Conservation (phyloP, 2,888 invertebrate genomes). For the Tipula helvola region DNA sequence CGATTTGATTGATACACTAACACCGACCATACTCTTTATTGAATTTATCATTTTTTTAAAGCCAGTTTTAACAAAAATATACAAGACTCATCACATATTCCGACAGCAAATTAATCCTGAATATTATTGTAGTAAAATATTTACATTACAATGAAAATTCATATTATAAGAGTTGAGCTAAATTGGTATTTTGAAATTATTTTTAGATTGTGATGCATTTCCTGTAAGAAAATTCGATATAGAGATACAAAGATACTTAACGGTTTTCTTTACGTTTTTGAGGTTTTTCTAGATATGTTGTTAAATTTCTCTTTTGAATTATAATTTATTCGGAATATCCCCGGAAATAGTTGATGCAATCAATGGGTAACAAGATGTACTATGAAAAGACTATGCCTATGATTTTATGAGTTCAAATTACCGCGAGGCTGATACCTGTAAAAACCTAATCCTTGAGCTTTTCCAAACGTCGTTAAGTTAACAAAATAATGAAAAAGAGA, state of each 20-base stretch:
- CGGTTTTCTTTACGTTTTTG: not conserved
- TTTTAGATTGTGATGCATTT: not conserved
- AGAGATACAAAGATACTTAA: not conserved
- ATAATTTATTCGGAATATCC: too few relatives aligned
- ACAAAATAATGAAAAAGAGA: too few relatives aligned
- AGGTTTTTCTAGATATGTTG: not conserved
- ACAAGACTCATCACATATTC: not conserved
- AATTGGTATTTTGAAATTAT: not conserved
- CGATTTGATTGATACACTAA: not conserved
- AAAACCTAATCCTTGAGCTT: too few relatives aligned
- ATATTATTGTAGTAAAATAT: not conserved
- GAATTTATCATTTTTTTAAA: not conserved
- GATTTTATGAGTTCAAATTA: too few relatives aligned
- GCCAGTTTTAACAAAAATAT: not conserved
- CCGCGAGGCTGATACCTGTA: too few relatives aligned
- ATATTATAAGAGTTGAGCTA: not conserved
- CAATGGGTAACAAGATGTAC: too few relatives aligned
- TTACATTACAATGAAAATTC: not conserved
- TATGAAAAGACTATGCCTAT: too few relatives aligned
- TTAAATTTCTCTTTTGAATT: too few relatives aligned
- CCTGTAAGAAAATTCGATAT: not conserved
- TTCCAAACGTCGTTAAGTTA: too few relatives aligned
- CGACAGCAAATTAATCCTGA: not conserved
- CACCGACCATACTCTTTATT: not conserved
- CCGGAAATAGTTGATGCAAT: too few relatives aligned